These are phyloP conservation scores for Tricholaema leucomelas DNA, from an alignment of 2,113 vertebrate species.

Conservation along the genomic window DNA sequence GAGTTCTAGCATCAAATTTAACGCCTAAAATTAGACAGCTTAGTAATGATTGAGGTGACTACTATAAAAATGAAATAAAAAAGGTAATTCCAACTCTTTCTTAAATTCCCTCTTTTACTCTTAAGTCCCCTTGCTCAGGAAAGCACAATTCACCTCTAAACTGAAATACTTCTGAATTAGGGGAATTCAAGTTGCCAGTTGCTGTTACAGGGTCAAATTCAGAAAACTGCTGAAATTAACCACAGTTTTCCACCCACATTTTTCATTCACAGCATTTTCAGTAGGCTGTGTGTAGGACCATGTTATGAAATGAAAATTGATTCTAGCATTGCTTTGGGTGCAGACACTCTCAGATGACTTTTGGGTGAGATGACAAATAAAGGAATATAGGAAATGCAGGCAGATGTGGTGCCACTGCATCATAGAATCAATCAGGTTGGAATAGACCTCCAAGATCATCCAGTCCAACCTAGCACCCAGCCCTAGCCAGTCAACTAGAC, in stretches of 20 bases:
- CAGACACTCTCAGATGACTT: not conserved
- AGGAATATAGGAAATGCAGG: not conserved
- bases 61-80: not conserved
- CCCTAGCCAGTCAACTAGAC: no score
- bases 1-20: not conserved
- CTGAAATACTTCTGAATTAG: not conserved
- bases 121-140: not conserved
- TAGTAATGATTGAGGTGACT: not conserved
- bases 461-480: no score
- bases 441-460: no score
- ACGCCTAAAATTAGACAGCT: not conserved
- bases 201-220: not conserved
- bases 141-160: not conserved
- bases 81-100: not conserved
- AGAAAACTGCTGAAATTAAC: not conserved
- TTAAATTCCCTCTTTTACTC: not conserved
- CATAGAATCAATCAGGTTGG: no score
- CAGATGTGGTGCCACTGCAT: not conserved
- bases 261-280: not conserved
- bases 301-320: not conserved
- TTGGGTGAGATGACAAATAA: not conserved
- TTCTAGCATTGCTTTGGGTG: not conserved
- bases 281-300: not conserved
- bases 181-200: not conserved
- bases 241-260: not conserved